Percentiles rank a stretch among this genome's conserved stretches.
Conservation (phyloP, 2,888 invertebrate species). For the Gortyna flavago region DNA sequence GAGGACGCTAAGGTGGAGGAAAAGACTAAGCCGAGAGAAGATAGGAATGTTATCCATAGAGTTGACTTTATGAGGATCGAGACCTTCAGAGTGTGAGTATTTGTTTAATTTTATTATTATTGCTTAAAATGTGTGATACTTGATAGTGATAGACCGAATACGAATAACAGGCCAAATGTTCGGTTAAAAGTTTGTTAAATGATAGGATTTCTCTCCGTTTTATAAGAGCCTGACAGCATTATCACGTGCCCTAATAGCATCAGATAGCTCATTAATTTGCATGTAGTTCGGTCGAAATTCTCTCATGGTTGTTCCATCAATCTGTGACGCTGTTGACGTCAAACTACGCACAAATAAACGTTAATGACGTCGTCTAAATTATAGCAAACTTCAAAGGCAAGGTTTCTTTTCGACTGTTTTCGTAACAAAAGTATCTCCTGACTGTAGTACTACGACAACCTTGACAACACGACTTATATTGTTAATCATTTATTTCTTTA, state of each 20-base stretch:
- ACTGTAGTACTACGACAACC: not conserved
- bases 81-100: constrained; percentile 92
- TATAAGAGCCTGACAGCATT: not conserved
- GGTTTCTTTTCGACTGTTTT: not conserved
- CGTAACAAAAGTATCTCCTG: not conserved
- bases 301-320: not conserved
- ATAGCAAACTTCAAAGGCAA: not conserved
- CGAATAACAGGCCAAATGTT: no score
- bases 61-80: constrained; percentile 93
- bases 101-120: not conserved
- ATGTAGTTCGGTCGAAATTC: not conserved
- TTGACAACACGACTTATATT: not conserved
- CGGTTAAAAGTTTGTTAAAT: not conserved
- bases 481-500: not conserved
- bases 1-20: constrained; percentile 64
- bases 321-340: not conserved
- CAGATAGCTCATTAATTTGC: not conserved
- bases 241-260: not conserved
- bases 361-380: not conserved
- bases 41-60: constrained; percentile 88
- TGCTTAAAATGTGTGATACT: not conserved
- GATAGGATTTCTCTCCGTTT: not conserved
- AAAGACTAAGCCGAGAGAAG: constrained; percentile 70
- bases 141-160: not conserved
- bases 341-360: not conserved